Conservation (phyloP, 2,113 vertebrate species). For the Calidris pygmaea region DNA sequence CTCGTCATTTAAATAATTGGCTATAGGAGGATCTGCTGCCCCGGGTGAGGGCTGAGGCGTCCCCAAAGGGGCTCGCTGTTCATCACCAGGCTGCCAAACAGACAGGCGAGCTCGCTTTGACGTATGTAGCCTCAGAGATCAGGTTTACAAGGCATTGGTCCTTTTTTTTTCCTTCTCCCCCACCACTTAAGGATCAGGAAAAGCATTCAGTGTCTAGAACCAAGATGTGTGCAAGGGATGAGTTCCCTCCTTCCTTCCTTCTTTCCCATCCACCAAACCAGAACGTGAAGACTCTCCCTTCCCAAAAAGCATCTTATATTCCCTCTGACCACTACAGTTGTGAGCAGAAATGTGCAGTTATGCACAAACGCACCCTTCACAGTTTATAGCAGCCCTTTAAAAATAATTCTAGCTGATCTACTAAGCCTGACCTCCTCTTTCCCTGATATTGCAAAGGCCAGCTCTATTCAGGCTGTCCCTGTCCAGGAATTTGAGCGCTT, state of each 20-base stretch:
- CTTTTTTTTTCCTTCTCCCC: not conserved
- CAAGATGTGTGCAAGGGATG: not conserved
- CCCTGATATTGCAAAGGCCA: not conserved
- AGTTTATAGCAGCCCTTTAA: not conserved
- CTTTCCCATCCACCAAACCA: not conserved
- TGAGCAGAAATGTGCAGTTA: not conserved
- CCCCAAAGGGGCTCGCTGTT: not conserved
- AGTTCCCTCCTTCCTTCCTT: not conserved
- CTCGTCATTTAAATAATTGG: not conserved
- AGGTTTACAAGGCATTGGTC: not conserved
- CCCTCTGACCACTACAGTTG: not conserved
- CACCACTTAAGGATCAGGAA: not conserved
- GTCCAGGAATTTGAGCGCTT: not conserved
- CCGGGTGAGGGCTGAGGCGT: not conserved
- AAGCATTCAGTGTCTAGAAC: not conserved
- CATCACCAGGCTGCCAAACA: not conserved
- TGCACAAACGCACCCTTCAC: not conserved
- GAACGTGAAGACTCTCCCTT: not conserved
- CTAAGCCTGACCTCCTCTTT: not conserved
- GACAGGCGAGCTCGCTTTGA: not conserved
- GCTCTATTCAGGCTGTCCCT: not conserved
- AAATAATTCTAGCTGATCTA: not conserved
- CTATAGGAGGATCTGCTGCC: not conserved
- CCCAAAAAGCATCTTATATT: not conserved
- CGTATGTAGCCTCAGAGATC: not conserved